Percentiles rank a stretch among this genome's conserved stretches.
phyloP scores from a whole-genome alignment of 1,140 invertebrate species.

The Drosophila oshimai region DNA sequence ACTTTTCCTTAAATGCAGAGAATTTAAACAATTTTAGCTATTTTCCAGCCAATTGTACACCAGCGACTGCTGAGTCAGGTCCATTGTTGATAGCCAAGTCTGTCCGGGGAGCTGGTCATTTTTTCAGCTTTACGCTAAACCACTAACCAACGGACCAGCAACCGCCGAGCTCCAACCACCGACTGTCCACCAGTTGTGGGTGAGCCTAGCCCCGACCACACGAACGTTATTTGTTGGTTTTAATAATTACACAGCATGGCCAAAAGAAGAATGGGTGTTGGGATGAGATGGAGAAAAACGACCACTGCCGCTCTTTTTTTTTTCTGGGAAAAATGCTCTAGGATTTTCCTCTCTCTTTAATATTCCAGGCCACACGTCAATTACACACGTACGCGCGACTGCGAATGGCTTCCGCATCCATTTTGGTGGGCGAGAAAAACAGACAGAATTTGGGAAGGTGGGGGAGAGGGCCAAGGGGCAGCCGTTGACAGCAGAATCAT shows the following conservation, averaged over 20 bases:
- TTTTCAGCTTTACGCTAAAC: constrained; percentile 58
- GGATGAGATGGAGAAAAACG: constrained; percentile 13
- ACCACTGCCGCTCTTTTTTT: too few species aligned
- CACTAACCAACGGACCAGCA: constrained; percentile 18
- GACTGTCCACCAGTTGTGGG: constrained; percentile 1
- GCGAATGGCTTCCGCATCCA: constrained; percentile 42
- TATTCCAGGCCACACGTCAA: constrained; percentile 75
- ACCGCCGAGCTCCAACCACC: constrained; percentile 4
- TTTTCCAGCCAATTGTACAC: constrained; percentile 10
- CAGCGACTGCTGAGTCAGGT: constrained; percentile 37
- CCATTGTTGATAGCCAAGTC: constrained; percentile 22
- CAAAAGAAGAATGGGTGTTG: constrained; percentile 6
- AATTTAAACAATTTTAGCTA: background rate
- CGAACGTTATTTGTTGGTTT: constrained; percentile 81
- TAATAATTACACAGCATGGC: constrained; percentile 75
- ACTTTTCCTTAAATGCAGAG: too few species aligned
- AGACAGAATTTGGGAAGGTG: background rate
- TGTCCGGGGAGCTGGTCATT: constrained; percentile 35
- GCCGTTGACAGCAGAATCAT: constrained; percentile 77
- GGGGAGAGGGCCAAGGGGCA: background rate
- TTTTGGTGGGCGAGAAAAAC: constrained; percentile 17
- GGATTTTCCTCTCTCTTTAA: constrained; percentile 63
- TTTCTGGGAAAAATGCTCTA: background rate
- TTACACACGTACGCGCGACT: constrained; percentile 68
- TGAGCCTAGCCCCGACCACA: constrained; percentile 42